These are phyloP conservation scores for Coptodon bakossiorum DNA, from an alignment of 2,113 vertebrate genomes.

Conservation along the genomic window DNA sequence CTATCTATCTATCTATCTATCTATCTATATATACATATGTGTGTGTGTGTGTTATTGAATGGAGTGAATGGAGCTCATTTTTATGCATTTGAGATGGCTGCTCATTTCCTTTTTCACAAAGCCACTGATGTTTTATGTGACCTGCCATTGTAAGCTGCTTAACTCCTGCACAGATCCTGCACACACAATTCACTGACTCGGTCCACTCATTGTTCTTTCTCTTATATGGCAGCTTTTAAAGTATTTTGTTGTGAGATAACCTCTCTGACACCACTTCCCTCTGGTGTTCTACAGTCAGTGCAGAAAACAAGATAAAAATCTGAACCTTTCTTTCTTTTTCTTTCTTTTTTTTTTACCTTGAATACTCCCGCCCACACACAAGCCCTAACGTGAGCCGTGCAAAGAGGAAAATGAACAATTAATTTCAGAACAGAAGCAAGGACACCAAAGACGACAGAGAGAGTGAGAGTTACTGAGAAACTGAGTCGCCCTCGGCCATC, in stretches of 20 bases:
- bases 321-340: neutral
- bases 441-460: neutral
- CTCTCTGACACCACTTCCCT: neutral
- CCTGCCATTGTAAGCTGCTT: neutral
- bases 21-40: too few relatives aligned
- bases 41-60: neutral
- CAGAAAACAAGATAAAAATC: neutral
- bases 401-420: neutral
- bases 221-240: neutral
- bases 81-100: neutral
- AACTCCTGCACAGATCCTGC: neutral
- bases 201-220: neutral
- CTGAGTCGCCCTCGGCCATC: neutral
- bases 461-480: neutral
- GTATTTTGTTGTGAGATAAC: neutral
- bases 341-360: neutral
- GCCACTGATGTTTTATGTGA: neutral
- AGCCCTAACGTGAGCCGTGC: neutral
- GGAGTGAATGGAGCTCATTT: neutral
- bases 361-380: neutral
- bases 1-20: too few relatives aligned
- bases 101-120: neutral
- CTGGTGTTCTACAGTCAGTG: neutral
- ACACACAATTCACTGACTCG: neutral
- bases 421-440: neutral